These are phyloP conservation scores for Takifugu rubripes DNA, from an alignment of 2,797 vertebrate species.

Conservation along the genomic window DNA sequence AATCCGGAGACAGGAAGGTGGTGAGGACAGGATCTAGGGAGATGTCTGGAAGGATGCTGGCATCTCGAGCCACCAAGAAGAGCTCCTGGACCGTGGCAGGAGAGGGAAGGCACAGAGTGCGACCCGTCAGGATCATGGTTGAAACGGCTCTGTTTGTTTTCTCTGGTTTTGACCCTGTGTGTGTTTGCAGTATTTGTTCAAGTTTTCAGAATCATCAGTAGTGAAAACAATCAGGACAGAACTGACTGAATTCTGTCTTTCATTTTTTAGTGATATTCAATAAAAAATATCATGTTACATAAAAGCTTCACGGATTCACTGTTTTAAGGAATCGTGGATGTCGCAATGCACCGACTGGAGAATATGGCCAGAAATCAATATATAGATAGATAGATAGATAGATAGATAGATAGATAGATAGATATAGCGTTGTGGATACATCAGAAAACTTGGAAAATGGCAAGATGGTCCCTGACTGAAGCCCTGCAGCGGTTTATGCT, in stretches of 20 bases:
- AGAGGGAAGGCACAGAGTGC: constrained; percentile 56
- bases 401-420: too few species aligned
- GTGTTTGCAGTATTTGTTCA: constrained; percentile 20
- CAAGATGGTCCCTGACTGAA: too few species aligned
- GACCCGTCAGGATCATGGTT: constrained; percentile 55
- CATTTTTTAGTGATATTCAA: not conserved
- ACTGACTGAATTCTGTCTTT: not conserved
- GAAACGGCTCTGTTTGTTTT: not conserved
- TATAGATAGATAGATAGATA: too few species aligned
- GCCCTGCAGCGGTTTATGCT: too few species aligned
- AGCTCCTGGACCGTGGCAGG: constrained; percentile 56
- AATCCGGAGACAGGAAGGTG: constrained; percentile 62
- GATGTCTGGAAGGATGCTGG: constrained; percentile 54
- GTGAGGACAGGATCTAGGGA: constrained; percentile 64
- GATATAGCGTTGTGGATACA: too few species aligned
- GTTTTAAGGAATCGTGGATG: too few species aligned
- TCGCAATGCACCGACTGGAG: too few species aligned
- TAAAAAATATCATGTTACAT: not conserved
- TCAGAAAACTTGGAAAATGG: too few species aligned
- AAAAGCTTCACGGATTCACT: too few species aligned
- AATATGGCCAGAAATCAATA: too few species aligned
- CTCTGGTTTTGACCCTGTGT: not conserved
- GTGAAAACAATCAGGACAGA: not conserved
- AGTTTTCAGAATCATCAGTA: constrained; percentile 7
- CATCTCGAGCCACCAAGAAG: constrained; percentile 58